A percentile compares a stretch with the other conserved stretches of the same genome.
phyloP scores from a whole-genome alignment of 2,888 invertebrate genomes.

The Pogonocherus hispidulus region DNA sequence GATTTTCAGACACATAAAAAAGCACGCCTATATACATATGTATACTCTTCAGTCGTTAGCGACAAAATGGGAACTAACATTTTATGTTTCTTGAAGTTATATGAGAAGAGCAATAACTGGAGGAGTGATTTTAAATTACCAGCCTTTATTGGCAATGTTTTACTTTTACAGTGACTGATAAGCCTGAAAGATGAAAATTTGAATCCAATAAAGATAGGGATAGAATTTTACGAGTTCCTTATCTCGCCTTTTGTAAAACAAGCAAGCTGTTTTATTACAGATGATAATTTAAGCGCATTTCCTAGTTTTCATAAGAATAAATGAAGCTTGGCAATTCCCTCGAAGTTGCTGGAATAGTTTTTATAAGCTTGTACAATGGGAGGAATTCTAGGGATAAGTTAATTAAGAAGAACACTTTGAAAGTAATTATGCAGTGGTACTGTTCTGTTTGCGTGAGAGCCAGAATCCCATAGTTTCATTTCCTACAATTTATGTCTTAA shows the following conservation, averaged over 20 bases:
- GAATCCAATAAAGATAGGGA: slow-evolving; percentile 28
- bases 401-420: slow-evolving; percentile 32
- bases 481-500: background rate
- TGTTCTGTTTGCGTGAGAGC: slow-evolving; percentile 5
- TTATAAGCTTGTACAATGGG: slow-evolving; percentile 25
- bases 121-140: background rate
- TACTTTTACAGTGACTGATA: slow-evolving; percentile 21
- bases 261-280: slow-evolving; percentile 28
- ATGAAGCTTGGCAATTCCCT: slow-evolving; percentile 32
- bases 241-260: slow-evolving; percentile 28
- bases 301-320: slow-evolving; percentile 36
- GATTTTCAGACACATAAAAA: too few species aligned
- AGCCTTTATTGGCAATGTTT: slow-evolving; percentile 8
- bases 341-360: slow-evolving; percentile 26
- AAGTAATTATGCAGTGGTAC: slow-evolving; percentile 31
- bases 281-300: slow-evolving; percentile 30
- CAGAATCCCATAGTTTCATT: background rate
- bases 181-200: slow-evolving; percentile 23
- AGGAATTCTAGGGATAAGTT: slow-evolving; percentile 27
- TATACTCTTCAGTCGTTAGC: too few species aligned
- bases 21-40: too few species aligned
- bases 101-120: background rate
- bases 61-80: too few species aligned
- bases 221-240: slow-evolving; percentile 20
- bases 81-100: background rate